These are phyloP conservation scores for Pituophis catenifer DNA, from an alignment of 2,113 vertebrate genomes.

Conservation along the genomic window DNA sequence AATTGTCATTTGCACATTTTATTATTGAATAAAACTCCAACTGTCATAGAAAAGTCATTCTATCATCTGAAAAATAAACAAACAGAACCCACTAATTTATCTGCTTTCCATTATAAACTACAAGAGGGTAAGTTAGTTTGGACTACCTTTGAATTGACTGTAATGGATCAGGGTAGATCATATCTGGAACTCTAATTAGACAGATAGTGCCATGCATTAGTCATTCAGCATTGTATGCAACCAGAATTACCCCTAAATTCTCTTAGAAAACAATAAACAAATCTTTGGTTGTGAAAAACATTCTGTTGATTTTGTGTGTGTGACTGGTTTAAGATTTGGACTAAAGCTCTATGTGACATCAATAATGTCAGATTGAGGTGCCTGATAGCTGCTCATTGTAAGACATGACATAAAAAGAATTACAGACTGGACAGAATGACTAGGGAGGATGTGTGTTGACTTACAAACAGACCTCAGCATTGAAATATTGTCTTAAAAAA, in stretches of 20 bases:
- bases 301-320: background rate
- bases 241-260: background rate
- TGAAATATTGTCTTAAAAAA: conserved; percentile 16
- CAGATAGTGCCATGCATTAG: background rate
- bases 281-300: background rate
- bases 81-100: background rate
- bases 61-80: background rate
- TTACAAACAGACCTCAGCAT: background rate
- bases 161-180: background rate
- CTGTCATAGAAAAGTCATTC: background rate
- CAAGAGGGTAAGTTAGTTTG: background rate
- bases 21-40: background rate
- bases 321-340: conserved; percentile 1
- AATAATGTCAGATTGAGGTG: conserved; percentile 6
- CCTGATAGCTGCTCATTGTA: background rate
- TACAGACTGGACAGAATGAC: background rate
- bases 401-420: background rate
- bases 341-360: background rate
- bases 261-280: background rate
- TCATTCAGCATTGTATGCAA: background rate
- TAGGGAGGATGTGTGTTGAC: background rate
- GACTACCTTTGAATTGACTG: background rate
- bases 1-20: background rate
- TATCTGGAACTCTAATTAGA: background rate
- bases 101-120: background rate